Evolutionary conservation across 2,888 invertebrate species (phyloP), one percentile per base, ranked within the genome.

Genomic region (Lasioglossum malachurum): DNA sequence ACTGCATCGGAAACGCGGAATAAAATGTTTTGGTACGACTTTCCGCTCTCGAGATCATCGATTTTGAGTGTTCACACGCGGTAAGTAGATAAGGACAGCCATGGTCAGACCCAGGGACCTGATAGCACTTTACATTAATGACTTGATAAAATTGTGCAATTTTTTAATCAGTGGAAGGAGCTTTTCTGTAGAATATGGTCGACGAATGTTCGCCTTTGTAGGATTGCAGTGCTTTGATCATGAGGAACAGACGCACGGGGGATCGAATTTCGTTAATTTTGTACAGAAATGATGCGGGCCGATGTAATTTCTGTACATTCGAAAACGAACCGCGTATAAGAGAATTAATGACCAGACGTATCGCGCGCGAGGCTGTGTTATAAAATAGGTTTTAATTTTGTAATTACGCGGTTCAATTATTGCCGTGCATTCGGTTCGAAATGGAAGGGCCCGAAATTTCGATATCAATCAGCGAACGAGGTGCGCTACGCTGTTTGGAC

Each of bases 401-500:
- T 73, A 75, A 84, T 84, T 84, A 84, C 84, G 38, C 84, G 46
- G 67, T 84, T 60, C 73, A 84, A 84, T 84, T 73, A 84, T 71
- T 74, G 35, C 35, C 27, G 31, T 27, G 53, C n/a, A 16, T 41
- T 53, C 23, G 44, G 31, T 10, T 41, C n/a, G 5, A 64, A 44
- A 31, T n/a, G 75, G n/a, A 64, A 35, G 23, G 44, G 35, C 71
- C 27, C 49, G 23, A 74, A 67, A 77, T 57, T 38, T 41, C 49
- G 23, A 38, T 67, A 83, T 77, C 44, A 64, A 78, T 77, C 10
- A 27, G 16, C 19, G 44, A 8, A 44, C 38, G 67, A 49, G 16
- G 12, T n/a, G 75, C 67, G 60, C 0, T 27, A 0, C 27, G 5
- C 14, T 49, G 23, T 4, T 4, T 49, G 19, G 7, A 7, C 46